Base-by-base conservation (phyloP, 2,888 invertebrate species). In the Lumbricus terrestris region DNA sequence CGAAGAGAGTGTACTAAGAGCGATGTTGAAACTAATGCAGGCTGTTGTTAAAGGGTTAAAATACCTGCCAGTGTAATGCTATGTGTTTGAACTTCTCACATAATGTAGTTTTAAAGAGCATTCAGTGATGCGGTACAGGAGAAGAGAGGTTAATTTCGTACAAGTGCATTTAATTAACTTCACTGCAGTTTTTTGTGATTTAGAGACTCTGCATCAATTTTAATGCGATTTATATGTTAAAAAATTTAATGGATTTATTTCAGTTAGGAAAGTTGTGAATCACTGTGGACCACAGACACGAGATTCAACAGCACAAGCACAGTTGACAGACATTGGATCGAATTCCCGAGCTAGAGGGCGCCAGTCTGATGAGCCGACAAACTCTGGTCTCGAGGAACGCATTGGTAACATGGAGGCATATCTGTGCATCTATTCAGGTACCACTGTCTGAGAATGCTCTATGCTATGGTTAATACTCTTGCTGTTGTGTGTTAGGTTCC, bases 371-470 rank as follows among this genome's bases (percentile, higher is more conserved):
- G 82, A 82, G 29, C 33, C 82, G 40, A 82, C 40, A 33, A 82
- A 69, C 38, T 37, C 89, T 34, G 89, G 82, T 11, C n/a, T 89
- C 8, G 37, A 35, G 37, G 47, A 89, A 33, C 35, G 89, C 37
- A 23, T 89, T 40, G 35, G 38, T 23, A 69, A 82, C 82, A 29
- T 89, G 23, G 37, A 35, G 37, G 35, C 69, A 29, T 37, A 89
- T 38, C 35, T 89, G 82, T 35, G 69, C 23, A 29, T 89, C 42
- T 47, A 47, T 42, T 89, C 89, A 89, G 89, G 89, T 89, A 47
- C 33, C 34, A 6, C 20, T 88, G 6, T 35, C 35, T 33, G 34
- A 23, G 35, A 38, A 35, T 1, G 1, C 69, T 69, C 8, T 69
- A 88, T 35, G 23, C 8, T 29, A 33, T 20, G 29, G 23, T 13